phyloP scores from a whole-genome alignment of 1,140 invertebrate genomes.

The Limonius californicus region DNA sequence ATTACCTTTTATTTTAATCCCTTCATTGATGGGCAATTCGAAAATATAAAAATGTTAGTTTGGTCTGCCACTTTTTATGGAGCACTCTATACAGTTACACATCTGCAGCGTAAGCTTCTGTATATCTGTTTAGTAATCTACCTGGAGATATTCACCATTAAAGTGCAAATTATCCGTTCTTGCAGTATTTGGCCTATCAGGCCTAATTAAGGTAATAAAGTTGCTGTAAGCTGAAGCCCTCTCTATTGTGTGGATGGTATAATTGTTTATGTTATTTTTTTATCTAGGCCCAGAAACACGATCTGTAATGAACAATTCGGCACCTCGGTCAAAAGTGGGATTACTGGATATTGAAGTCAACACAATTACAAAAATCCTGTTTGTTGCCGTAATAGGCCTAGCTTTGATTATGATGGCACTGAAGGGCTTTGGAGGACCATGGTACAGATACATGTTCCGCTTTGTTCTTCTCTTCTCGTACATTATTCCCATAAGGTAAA shows the following conservation, averaged over 20 bases:
- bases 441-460: constrained; percentile 95
- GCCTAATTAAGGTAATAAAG: no score
- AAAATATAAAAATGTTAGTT: no score
- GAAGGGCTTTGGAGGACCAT: constrained; percentile 93
- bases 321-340: constrained; percentile 92
- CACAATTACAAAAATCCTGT: constrained; percentile 92
- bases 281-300: constrained; percentile 92
- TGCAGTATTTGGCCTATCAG: no score
- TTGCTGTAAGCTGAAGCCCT: not conserved
- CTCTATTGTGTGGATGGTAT: no score
- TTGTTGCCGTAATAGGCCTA: constrained; percentile 86
- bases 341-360: constrained; percentile 95
- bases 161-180: no score
- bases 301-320: constrained; percentile 97
- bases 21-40: no score
- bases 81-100: no score
- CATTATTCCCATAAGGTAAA: constrained; percentile 94
- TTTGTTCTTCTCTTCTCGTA: constrained; percentile 98
- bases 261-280: constrained; percentile 39
- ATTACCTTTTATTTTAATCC: no score
- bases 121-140: no score
- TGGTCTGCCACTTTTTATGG: no score
- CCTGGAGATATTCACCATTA: no score
- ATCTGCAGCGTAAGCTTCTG: no score
- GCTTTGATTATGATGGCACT: constrained; percentile 93